Evolutionary conservation across 2,888 invertebrate species (phyloP), one percentile per base, ranked within the genome.

Genomic region (Gnatocerus cornutus): DNA sequence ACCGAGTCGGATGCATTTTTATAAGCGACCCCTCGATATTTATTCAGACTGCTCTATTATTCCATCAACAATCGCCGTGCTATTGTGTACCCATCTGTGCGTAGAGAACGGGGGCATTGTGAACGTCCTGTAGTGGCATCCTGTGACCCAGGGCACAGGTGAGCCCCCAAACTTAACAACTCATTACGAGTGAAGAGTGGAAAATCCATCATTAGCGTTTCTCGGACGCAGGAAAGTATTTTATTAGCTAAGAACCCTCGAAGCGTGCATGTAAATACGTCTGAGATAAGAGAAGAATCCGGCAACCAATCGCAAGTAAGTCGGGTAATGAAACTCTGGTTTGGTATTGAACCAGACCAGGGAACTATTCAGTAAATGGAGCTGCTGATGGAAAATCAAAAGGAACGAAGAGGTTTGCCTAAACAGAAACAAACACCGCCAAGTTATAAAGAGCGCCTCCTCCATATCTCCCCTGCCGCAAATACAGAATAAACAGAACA

Each of bases 311-410:
- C 82, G 77, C 80, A 81, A 79, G 74, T 81, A 79, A 80, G 81
- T 78, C 78, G 78, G 78, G 81, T 82, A 82, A 81, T 83, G 82
- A 83, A 82, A 81, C 81, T 80, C 77, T 75, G 81, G 81, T 80
- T 81, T 80, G 75, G 79, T 78, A 80, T 78, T 79, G 78, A 81
- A 80, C 79, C 77, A 73, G 77, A 78, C 73, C 76, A 74, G 68
- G 76, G 78, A 80, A 82, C 82, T 82, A 83, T 83, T 83, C 83
- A 82, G 81, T 77, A 82, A 82, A 82, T 82, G 83, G 81, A 83
- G 82, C 79, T 79, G 81, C 80, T 80, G 82, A 81, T 82, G 83
- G 83, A 83, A 83, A 84, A 83, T 84, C 84, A 84, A 83, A 84
- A 83, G 83, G 82, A 81, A 81, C 78, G 81, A 80, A 82, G 82